Evolutionary conservation across 2,113 vertebrate species (phyloP).

Genomic region (Platycercus adscitus): DNA sequence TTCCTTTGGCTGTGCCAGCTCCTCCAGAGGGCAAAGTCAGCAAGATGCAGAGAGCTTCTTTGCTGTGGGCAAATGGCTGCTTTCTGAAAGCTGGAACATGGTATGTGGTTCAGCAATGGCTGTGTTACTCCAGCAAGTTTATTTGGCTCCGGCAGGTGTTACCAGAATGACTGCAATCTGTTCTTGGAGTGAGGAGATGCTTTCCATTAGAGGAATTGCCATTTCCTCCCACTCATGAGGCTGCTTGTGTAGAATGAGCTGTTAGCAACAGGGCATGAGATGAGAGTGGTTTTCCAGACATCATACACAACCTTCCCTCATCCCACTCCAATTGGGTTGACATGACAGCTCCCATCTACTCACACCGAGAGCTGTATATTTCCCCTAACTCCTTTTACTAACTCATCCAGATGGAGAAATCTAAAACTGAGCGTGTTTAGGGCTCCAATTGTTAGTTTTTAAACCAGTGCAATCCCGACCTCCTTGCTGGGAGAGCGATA

Average conservation of each 20-base stretch:
- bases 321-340: neutral
- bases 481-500: neutral
- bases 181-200: slow-evolving; percentile 7
- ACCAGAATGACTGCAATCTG: slow-evolving; percentile 13
- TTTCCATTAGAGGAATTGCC: slow-evolving; percentile 35
- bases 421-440: neutral
- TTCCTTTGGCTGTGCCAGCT: neutral
- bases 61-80: neutral
- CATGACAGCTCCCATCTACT: neutral
- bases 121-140: neutral
- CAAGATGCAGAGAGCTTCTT: neutral
- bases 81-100: neutral
- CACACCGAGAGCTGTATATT: neutral
- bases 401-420: neutral
- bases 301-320: neutral
- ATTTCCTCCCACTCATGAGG: slow-evolving; percentile 39
- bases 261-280: neutral
- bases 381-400: neutral
- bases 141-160: slow-evolving; percentile 5
- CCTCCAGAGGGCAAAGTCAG: neutral
- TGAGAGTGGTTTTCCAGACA: neutral
- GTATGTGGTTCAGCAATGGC: neutral
- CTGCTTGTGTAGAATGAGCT: slow-evolving; percentile 13
- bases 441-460: neutral
- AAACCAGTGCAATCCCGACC: neutral